These are phyloP conservation scores for Drosophila falleni DNA, from an alignment of 2,888 invertebrate genomes.

Conservation along the genomic window DNA sequence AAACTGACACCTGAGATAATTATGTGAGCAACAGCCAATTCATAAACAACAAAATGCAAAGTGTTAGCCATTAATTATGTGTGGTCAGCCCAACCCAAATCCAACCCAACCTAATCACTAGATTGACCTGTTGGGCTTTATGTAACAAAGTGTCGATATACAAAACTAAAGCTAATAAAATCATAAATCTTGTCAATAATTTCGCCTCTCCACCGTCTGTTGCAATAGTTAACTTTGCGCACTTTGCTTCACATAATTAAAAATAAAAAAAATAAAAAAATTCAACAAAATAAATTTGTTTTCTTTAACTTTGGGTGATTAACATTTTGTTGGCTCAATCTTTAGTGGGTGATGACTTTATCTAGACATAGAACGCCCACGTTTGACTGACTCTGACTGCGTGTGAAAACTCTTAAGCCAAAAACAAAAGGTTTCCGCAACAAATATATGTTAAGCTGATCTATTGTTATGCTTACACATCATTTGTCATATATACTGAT, in stretches of 20 bases:
- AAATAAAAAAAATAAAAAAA: constrained; percentile 10
- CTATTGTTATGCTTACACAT: constrained; percentile 65
- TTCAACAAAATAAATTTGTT: constrained; percentile 35
- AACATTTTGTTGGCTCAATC: constrained; percentile 58
- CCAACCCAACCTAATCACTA: constrained; percentile 35
- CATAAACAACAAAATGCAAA: constrained; percentile 64
- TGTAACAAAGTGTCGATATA: constrained; percentile 70
- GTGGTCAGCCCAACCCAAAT: constrained; percentile 18
- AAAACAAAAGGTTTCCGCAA: constrained; percentile 44
- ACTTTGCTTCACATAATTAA: constrained; percentile 64
- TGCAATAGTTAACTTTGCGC: constrained; percentile 65
- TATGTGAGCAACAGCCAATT: constrained; percentile 24
- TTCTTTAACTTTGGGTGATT: constrained; percentile 58
- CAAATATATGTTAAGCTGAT: constrained; percentile 51
- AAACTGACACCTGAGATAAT: constrained; percentile 33
- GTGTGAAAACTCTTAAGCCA: constrained; percentile 64
- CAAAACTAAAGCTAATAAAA: constrained; percentile 61
- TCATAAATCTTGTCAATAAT: constrained; percentile 75
- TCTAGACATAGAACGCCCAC: constrained; percentile 57
- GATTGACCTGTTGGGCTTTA: constrained; percentile 66
- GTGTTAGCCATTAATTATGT: constrained; percentile 66
- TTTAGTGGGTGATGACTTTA: constrained; percentile 53
- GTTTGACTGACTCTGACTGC: constrained; percentile 54
- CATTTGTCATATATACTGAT: constrained; percentile 68
- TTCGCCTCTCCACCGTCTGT: constrained; percentile 37